Conservation (phyloP, 2,113 vertebrate species). For the Amphiprion percula region DNA sequence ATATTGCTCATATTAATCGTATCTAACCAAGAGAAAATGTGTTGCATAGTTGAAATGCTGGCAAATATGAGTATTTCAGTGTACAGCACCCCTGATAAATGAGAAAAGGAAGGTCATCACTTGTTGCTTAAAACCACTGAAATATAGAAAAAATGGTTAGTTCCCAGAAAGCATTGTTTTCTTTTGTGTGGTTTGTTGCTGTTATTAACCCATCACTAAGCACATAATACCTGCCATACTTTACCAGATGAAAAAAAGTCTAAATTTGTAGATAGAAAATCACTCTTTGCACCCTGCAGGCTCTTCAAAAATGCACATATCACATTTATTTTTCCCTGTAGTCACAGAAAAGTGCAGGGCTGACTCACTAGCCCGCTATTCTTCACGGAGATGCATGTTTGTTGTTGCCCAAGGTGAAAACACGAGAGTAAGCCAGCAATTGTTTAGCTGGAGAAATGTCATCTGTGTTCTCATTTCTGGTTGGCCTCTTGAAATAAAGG, state of each 20-base stretch:
- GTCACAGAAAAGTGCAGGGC: neutral
- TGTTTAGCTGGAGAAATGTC: slow-evolving; percentile 51
- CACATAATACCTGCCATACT: neutral
- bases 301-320: slow-evolving; percentile 13
- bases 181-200: no score
- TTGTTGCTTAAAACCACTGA: neutral
- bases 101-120: neutral
- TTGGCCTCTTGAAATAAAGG: slow-evolving; percentile 45
- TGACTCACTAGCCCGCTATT: slow-evolving; percentile 46
- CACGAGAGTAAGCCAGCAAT: slow-evolving; percentile 37
- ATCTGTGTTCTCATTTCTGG: slow-evolving; percentile 45
- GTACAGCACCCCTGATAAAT: neutral
- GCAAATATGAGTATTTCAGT: slow-evolving; percentile 3
- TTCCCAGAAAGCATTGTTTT: neutral
- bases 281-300: neutral
- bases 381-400: slow-evolving; percentile 41
- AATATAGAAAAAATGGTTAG: neutral
- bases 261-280: neutral
- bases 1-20: neutral
- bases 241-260: slow-evolving; percentile 4
- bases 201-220: neutral
- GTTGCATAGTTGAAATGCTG: neutral
- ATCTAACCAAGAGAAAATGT: neutral
- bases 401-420: slow-evolving; percentile 59
- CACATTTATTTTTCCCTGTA: slow-evolving; percentile 20